Base-by-base conservation (phyloP, 2,888 invertebrate genomes). In the Syrphus vitripennis region DNA sequence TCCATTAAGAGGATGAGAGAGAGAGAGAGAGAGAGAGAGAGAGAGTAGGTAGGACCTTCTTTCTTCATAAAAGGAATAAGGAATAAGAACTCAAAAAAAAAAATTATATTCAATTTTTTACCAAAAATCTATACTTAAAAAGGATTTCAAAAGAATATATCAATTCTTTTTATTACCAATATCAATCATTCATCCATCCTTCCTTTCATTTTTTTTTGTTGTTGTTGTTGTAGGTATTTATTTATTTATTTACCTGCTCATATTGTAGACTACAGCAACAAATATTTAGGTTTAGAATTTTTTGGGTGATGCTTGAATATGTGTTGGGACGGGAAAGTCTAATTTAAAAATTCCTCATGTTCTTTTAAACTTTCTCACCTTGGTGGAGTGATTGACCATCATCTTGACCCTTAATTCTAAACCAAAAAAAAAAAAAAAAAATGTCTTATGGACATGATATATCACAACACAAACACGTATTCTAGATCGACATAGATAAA, bases 141-240 rank as follows among this genome's bases (percentile, higher is more conserved):
- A 65, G 21, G 70, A 76, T 72, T 76, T 71, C 61, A 65, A 80
- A 80, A 26, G 67, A 76, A 84, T 84, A 83, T 76, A 76, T 84
- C 83, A 84, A 80, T 84, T 76, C 82, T 80, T 71, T 80, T 72
- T 72, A 75, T 76, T 76, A 45, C 75, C 83, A 83, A 79, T 83
- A 83, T 83, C 79, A 59, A 59, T 84, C 80, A 79, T 75, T 70
- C 63, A 57, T 70, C 48, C 67, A 29, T 45, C 16, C 42, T 6
- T 63, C 63, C 42, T 42, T 42, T 67, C 21, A 21, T 34, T 7
- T 16, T 21, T 26, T 19, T 24, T 63, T 10, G 31, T 57, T 75
- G n/a, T 71, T 42, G 1, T 34, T 34, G 16, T 16, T n/a, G 3
- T 10, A 31, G 3, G 24, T 65, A 70, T 70, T 48, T 45, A n/a